A percentile compares a stretch with the other conserved stretches of the same genome.
Conservation (phyloP, 2,113 vertebrate species). For the Hyaena hyaena region DNA sequence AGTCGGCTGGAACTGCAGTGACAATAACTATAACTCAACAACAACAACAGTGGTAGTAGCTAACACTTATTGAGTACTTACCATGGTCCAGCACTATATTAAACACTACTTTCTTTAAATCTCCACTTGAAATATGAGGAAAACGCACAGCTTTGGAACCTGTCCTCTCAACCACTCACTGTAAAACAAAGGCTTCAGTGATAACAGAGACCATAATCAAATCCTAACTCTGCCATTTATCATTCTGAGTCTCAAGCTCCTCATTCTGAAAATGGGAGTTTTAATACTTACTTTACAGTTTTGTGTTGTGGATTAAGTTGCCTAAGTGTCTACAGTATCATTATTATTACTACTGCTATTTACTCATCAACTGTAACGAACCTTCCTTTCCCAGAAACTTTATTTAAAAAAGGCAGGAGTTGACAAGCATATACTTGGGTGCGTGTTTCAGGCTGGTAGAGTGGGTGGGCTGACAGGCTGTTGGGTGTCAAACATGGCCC, state of each 20-base stretch:
- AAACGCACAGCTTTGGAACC: background rate
- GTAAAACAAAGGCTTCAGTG: background rate
- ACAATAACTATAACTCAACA: background rate
- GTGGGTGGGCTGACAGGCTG: background rate
- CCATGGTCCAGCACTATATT: background rate
- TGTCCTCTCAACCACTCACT: background rate
- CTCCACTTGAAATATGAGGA: background rate
- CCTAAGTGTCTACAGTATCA: background rate
- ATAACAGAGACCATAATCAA: background rate
- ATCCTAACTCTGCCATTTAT: background rate
- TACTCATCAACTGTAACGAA: background rate
- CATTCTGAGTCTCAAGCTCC: background rate
- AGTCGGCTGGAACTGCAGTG: background rate
- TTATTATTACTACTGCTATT: background rate
- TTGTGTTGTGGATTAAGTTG: background rate
- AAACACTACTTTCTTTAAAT: background rate
- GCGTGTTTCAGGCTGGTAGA: background rate
- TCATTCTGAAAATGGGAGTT: background rate
- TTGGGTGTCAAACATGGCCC: background rate
- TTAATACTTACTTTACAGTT: background rate
- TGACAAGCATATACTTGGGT: background rate
- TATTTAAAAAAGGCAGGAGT: constrained; percentile 1
- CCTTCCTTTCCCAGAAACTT: background rate
- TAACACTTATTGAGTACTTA: background rate
- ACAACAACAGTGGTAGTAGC: background rate